Evolutionary conservation across 2,113 vertebrate genomes (phyloP), one percentile per base, ranked within the genome.

Genomic region (Antigone vipio): DNA sequence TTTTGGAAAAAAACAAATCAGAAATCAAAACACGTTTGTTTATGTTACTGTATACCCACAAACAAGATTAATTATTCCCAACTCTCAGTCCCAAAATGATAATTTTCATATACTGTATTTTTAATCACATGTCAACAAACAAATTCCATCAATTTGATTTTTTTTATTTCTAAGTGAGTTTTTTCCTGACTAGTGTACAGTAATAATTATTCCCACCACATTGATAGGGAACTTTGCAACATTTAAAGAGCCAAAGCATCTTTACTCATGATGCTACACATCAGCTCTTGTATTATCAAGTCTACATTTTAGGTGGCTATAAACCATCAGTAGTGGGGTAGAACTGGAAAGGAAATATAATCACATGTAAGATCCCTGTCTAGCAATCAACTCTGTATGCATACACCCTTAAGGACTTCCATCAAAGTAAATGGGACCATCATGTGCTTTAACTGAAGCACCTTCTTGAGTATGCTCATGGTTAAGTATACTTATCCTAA

Each of bases 181-280:
- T 64, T 78, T 89, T 34, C 68, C 66, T 95, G 29, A 66, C 44
- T 87, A 53, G 35, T 75, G 23, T 84, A 82, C 10, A 95, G 52
- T 90, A 83, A 93, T 95, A 97, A 91, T 96, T 96, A 97, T 97
- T 97, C 52, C 44, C 38, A 81, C 6, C 45, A 67, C 24, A 62
- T 67, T 88, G 56, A 23, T 85, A 62, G 74, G 74, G 71, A 95
- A 93, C 29, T 82, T 93, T 80, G 32, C 34, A 97, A 58, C 34
- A 82, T 71, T 73, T 52, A 81, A 71, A 87, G 50, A 84, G 40
- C 34, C 32, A 14, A 73, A 95, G 15, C 59, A 79, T 53, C 29
- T 91, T 96, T 81, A 84, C 34, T 84, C 52, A 87, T 93, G 60
- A 35, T 97, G 52, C 30, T 90, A 89, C 92, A 26, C 62, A 62